Conservation (phyloP, 2,113 vertebrate genomes). For the Psilopogon haemacephalus region DNA sequence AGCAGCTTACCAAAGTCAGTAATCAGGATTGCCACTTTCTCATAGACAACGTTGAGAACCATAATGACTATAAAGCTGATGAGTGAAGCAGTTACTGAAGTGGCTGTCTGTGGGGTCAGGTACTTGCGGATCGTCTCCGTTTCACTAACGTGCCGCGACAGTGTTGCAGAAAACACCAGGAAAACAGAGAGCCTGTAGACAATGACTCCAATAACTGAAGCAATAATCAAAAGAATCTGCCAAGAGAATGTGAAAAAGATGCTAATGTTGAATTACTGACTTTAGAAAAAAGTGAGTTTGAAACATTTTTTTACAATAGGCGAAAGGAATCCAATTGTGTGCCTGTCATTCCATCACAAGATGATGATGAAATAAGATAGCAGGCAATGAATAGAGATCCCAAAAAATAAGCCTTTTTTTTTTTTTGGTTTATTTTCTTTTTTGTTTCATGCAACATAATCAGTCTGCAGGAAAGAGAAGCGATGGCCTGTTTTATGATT, state of each 20-base stretch:
- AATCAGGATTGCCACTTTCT: constrained; percentile 91
- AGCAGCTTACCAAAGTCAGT: constrained; percentile 86
- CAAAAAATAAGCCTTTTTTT: background rate
- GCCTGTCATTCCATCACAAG: background rate
- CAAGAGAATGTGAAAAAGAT: constrained; percentile 8
- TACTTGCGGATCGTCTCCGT: constrained; percentile 86
- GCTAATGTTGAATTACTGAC: background rate
- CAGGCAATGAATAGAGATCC: background rate
- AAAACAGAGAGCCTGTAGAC: constrained; percentile 92
- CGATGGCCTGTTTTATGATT: background rate
- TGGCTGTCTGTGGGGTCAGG: constrained; percentile 91
- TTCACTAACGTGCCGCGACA: constrained; percentile 74
- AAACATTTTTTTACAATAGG: background rate
- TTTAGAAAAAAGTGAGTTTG: background rate
- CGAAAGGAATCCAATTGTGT: background rate
- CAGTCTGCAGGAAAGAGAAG: background rate
- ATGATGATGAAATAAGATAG: background rate
- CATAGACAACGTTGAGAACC: constrained; percentile 90
- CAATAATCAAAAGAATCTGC: constrained; percentile 89
- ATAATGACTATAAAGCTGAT: constrained; percentile 93
- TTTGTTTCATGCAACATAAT: background rate
- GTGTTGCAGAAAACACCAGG: constrained; percentile 80
- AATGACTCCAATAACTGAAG: constrained; percentile 90
- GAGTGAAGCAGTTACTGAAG: constrained; percentile 88
- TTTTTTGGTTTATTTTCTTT: too few species aligned